Evolutionary conservation across 2,113 vertebrate species (phyloP).

Genomic region (Columbina picui): DNA sequence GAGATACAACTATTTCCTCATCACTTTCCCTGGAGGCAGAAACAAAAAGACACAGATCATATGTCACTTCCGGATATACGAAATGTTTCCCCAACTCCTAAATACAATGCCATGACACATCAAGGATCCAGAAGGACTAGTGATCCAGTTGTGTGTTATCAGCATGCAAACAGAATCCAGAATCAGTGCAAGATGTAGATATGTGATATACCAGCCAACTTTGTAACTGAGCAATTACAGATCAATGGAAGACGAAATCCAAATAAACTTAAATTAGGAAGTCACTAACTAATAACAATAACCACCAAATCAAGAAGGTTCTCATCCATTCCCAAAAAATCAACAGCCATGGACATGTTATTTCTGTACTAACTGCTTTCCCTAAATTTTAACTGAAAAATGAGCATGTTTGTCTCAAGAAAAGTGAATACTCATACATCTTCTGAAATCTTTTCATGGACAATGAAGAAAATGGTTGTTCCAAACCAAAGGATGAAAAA

Average conservation of each 20-base stretch:
- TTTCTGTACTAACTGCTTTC: background rate
- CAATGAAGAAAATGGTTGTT: background rate
- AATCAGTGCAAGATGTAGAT: background rate
- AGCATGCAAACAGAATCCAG: background rate
- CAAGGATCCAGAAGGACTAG: background rate
- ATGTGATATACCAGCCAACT: background rate
- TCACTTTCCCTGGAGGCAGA: constrained; percentile 37
- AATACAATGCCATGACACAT: background rate
- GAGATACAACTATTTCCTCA: constrained; percentile 4
- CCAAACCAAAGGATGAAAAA: background rate
- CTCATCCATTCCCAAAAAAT: background rate
- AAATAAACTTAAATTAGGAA: background rate
- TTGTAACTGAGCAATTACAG: background rate
- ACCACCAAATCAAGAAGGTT: background rate
- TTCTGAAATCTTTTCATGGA: background rate
- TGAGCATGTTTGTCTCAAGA: background rate
- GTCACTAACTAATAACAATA: background rate
- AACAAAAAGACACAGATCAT: background rate
- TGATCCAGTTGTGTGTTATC: background rate
- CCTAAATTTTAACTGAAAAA: background rate
- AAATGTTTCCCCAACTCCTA: background rate
- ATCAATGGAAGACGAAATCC: background rate
- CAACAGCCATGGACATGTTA: background rate
- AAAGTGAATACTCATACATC: background rate
- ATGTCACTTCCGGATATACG: background rate